phyloP scores from a whole-genome alignment of 2,113 vertebrate species.

The Morone chrysops region DNA sequence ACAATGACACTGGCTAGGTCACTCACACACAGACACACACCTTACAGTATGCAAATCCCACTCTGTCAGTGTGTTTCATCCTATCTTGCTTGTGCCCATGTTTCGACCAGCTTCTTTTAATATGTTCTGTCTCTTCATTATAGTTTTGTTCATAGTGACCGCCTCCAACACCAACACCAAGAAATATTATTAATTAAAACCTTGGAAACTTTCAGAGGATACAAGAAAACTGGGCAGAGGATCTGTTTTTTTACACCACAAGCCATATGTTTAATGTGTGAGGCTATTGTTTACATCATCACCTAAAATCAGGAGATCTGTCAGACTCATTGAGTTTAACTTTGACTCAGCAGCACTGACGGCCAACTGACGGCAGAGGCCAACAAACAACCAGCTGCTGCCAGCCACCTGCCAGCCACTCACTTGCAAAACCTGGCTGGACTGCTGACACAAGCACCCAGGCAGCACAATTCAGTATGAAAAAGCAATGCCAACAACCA shows the following conservation, averaged over 20 bases:
- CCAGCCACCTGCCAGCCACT: constrained; percentile 46
- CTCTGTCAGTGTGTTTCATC: constrained; percentile 44
- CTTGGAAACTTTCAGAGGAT: constrained; percentile 2
- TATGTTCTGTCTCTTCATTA: neutral
- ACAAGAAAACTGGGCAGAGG: constrained; percentile 10
- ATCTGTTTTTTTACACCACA: neutral
- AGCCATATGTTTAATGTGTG: constrained; percentile 40
- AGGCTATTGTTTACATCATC: constrained; percentile 46
- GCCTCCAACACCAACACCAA: neutral
- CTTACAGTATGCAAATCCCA: constrained; percentile 67
- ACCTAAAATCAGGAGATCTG: constrained; percentile 36
- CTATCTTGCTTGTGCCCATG: neutral
- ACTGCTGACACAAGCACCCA: constrained; percentile 35
- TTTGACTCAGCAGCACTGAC: constrained; percentile 54
- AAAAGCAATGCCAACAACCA: constrained; percentile 12
- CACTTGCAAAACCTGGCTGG: constrained; percentile 28
- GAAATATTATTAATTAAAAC: constrained; percentile 13
- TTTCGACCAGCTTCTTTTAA: constrained; percentile 30
- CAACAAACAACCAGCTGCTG: constrained; percentile 43
- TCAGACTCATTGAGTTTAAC: constrained; percentile 54
- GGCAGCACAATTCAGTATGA: constrained; percentile 22
- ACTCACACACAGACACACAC: constrained; percentile 78
- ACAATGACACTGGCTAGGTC: constrained; percentile 89
- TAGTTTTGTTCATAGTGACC: constrained; percentile 1
- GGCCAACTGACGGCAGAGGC: constrained; percentile 40